These are phyloP conservation scores for Tinamus major DNA, from an alignment of 2,797 vertebrate species.

Conservation along the genomic window DNA sequence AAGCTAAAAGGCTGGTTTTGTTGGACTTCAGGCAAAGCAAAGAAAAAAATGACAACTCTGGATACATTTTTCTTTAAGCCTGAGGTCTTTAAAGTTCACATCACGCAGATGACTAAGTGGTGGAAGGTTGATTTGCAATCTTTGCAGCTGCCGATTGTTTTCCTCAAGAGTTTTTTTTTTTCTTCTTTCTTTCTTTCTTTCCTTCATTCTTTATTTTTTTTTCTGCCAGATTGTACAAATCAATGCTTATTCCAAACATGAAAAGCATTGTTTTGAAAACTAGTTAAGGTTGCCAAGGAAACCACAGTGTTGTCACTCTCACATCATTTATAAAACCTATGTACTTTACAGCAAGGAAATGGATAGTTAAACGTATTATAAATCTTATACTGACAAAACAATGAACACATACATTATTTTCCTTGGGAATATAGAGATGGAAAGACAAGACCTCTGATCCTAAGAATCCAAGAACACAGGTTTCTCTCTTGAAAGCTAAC, in stretches of 20 bases:
- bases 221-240: constrained; percentile 10
- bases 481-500: neutral
- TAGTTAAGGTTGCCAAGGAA: constrained; percentile 55
- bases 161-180: neutral
- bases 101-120: neutral
- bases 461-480: neutral
- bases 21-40: neutral
- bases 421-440: constrained; percentile 13
- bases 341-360: constrained; percentile 55
- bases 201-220: accelerated
- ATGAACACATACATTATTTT: constrained; percentile 47
- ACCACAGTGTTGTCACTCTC: constrained; percentile 43
- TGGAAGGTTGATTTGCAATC: neutral
- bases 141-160: neutral
- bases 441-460: constrained; percentile 23
- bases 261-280: constrained; percentile 60
- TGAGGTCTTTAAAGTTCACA: neutral
- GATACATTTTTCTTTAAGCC: neutral
- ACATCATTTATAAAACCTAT: constrained; percentile 61
- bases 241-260: constrained; percentile 53
- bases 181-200: neutral
- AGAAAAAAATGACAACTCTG: neutral
- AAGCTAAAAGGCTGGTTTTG: neutral
- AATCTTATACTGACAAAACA: constrained; percentile 55
- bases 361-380: constrained; percentile 53